A percentile compares a stretch with the other conserved stretches of the same genome.
Evolutionary conservation across 2,113 vertebrate genomes (phyloP).

Genomic region (Panthera leo): DNA sequence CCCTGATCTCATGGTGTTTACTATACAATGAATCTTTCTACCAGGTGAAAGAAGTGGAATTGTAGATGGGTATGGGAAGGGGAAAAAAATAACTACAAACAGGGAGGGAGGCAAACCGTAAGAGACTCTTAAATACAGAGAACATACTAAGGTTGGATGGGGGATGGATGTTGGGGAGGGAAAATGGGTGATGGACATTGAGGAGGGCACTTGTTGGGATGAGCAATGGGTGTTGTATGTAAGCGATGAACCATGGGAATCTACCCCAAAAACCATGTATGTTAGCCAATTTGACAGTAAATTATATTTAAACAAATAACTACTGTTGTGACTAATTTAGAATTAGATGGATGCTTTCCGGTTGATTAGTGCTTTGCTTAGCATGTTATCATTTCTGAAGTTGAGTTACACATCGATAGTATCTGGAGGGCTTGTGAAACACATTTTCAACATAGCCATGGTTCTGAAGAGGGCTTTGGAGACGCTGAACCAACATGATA

Average conservation of each 20-base stretch:
- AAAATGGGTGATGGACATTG: too few species aligned
- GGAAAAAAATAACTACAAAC: too few species aligned
- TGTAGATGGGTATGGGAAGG: neutral
- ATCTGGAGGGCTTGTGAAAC: neutral
- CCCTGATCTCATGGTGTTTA: neutral
- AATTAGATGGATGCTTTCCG: neutral
- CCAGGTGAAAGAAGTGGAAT: neutral
- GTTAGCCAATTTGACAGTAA: too few species aligned
- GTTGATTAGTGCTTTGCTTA: neutral
- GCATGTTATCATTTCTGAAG: neutral
- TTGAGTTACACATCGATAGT: neutral
- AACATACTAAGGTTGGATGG: too few species aligned
- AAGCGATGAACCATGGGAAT: too few species aligned
- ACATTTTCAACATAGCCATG: neutral
- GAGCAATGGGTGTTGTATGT: too few species aligned
- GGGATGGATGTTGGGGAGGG: too few species aligned
- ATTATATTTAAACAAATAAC: too few species aligned
- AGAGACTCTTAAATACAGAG: too few species aligned
- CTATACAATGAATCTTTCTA: neutral
- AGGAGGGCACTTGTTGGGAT: too few species aligned
- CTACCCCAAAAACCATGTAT: too few species aligned
- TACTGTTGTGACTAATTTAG: neutral
- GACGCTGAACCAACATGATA: neutral
- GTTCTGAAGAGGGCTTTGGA: neutral
- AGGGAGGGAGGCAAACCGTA: too few species aligned